phyloP scores from a whole-genome alignment of 1,140 invertebrate species.

The Delia radicum region DNA sequence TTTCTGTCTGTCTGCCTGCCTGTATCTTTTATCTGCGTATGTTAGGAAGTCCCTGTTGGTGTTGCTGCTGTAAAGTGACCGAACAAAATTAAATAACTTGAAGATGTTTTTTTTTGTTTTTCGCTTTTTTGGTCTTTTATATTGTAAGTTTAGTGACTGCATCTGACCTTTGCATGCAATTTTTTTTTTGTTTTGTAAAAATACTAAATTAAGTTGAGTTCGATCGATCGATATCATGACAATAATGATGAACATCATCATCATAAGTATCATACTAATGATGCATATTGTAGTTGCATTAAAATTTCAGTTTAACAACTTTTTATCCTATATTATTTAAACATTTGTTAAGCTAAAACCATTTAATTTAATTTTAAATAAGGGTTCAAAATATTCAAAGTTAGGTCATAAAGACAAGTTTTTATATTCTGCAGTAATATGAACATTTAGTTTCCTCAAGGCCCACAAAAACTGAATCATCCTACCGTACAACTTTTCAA shows the following conservation, averaged over 20 bases:
- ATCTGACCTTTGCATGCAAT: constrained; percentile 45
- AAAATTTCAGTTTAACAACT: neutral
- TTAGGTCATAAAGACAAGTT: too few relatives aligned
- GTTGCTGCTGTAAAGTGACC: neutral
- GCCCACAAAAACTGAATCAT: too few relatives aligned
- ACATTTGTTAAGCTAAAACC: constrained; percentile 1
- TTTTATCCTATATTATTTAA: constrained; percentile 1
- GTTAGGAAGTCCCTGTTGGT: neutral
- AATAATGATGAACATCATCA: constrained; percentile 3
- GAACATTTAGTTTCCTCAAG: too few relatives aligned
- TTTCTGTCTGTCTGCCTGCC: neutral
- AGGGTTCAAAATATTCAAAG: too few relatives aligned
- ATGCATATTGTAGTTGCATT: neutral
- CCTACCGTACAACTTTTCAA: too few relatives aligned
- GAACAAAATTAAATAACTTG: too few relatives aligned
- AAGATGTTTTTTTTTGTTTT: neutral
- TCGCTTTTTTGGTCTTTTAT: neutral
- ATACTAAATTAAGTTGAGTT: neutral
- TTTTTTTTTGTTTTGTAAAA: constrained; percentile 9
- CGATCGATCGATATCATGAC: constrained; percentile 9
- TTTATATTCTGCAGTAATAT: too few relatives aligned
- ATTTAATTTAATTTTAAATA: neutral
- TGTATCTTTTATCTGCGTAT: neutral
- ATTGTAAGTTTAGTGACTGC: constrained; percentile 36
- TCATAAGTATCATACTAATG: neutral